Evolutionary conservation across 2,113 vertebrate genomes (phyloP).

Genomic region (Eptesicus fuscus): DNA sequence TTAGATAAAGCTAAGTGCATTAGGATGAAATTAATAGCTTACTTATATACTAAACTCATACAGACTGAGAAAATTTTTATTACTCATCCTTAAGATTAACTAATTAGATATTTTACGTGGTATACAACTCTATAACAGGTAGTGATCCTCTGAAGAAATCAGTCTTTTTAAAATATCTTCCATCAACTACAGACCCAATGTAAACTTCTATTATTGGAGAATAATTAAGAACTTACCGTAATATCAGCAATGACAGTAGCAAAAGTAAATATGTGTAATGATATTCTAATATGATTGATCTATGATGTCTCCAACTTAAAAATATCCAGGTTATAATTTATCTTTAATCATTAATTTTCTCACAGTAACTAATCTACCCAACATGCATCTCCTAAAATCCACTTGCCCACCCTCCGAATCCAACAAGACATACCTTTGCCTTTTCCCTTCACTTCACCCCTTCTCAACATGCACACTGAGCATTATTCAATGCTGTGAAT

Average conservation of each 20-base stretch:
- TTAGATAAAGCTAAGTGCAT: conserved; percentile 14
- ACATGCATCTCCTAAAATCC: background rate
- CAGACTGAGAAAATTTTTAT: background rate
- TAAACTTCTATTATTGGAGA: conserved; percentile 37
- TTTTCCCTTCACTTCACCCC: background rate
- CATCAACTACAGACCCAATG: background rate
- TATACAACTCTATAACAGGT: background rate
- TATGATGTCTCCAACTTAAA: conserved; percentile 22
- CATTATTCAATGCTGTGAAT: background rate
- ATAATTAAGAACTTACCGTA: conserved; percentile 44
- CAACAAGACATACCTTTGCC: background rate
- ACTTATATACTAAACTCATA: conserved; percentile 16
- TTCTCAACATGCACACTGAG: conserved; percentile 2
- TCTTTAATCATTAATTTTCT: conserved; percentile 12
- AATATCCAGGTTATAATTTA: conserved; percentile 25
- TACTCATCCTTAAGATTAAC: conserved; percentile 14
- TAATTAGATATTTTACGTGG: conserved; percentile 7
- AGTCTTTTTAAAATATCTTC: background rate
- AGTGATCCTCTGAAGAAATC: conserved; percentile 30
- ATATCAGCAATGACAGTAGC: conserved; percentile 28
- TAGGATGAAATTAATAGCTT: conserved; percentile 21
- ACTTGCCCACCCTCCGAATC: background rate
- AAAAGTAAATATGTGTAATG: conserved; percentile 49
- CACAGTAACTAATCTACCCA: background rate
- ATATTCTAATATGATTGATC: background rate